Percentiles rank a stretch among this genome's conserved stretches.
These are phyloP conservation scores for Pangasius djambal DNA, from an alignment of 2,797 vertebrate species.

Conservation along the genomic window DNA sequence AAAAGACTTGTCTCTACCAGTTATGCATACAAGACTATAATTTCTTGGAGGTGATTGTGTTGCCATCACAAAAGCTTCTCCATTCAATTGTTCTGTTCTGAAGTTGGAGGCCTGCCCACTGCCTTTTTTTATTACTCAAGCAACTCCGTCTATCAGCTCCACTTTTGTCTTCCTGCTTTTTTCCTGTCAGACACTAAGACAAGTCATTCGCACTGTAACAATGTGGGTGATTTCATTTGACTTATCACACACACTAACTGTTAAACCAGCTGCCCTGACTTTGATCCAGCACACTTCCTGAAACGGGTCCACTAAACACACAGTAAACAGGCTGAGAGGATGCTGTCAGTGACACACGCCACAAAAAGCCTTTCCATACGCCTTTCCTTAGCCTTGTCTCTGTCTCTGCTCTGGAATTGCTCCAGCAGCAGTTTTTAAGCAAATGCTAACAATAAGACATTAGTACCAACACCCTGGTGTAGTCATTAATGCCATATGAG, in stretches of 20 bases:
- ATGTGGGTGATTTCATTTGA: constrained; percentile 80
- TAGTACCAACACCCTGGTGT: constrained; percentile 38
- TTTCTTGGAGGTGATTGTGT: constrained; percentile 79
- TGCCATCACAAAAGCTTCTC: constrained; percentile 75
- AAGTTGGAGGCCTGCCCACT: constrained; percentile 75
- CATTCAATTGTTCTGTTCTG: constrained; percentile 76
- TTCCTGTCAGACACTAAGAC: constrained; percentile 76
- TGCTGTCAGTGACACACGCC: constrained; percentile 72
- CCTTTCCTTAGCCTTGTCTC: constrained; percentile 15
- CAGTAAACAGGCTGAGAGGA: constrained; percentile 76
- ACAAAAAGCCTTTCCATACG: constrained; percentile 73
- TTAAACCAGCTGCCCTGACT: constrained; percentile 78
- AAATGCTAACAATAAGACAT: constrained; percentile 38
- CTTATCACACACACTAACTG: constrained; percentile 80
- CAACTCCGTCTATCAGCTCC: constrained; percentile 76
- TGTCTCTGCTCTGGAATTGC: not conserved
- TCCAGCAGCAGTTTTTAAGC: constrained; percentile 24
- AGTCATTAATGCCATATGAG: constrained; percentile 41
- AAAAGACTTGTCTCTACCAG: constrained; percentile 76
- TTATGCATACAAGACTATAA: constrained; percentile 72
- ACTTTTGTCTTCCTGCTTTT: constrained; percentile 79
- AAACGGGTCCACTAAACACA: constrained; percentile 75
- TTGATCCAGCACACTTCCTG: constrained; percentile 83
- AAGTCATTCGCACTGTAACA: constrained; percentile 77
- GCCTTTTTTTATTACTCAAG: constrained; percentile 76